phyloP scores from a whole-genome alignment of 2,113 vertebrate species.

The Arvicanthis niloticus region DNA sequence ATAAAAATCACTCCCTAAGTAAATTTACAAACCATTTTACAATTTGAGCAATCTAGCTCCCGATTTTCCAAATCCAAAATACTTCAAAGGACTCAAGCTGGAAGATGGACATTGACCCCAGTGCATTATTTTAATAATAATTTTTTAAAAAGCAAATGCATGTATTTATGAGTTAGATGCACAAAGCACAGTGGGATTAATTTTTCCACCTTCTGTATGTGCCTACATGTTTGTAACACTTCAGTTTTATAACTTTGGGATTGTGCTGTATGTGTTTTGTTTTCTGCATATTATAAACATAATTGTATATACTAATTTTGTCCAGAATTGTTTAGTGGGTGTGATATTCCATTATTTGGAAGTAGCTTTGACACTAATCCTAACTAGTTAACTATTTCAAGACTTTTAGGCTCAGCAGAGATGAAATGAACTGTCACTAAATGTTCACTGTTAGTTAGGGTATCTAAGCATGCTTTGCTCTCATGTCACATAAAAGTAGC shows the following conservation, averaged over 20 bases:
- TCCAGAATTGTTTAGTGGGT: not conserved
- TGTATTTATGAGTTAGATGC: not conserved
- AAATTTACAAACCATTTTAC: slow-evolving; percentile 8
- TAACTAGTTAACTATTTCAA: not conserved
- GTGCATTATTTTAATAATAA: not conserved
- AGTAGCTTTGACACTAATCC: not conserved
- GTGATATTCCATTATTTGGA: not conserved
- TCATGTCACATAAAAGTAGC: not conserved
- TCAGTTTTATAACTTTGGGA: not conserved
- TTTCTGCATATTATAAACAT: not conserved
- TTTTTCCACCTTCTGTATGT: not conserved
- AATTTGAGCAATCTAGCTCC: not conserved
- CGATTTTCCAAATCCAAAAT: not conserved
- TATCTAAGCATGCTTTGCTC: not conserved
- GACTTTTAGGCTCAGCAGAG: not conserved
- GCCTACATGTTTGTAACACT: not conserved
- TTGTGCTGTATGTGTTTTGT: not conserved
- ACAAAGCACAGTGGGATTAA: not conserved
- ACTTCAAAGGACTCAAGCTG: not conserved
- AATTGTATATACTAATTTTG: not conserved
- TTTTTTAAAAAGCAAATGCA: slow-evolving; percentile 6
- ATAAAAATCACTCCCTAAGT: not conserved
- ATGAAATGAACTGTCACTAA: not conserved
- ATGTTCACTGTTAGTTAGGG: not conserved
- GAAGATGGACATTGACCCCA: not conserved